Conservation (phyloP, 2,113 vertebrate genomes). For the Aleadryas rufinucha region DNA sequence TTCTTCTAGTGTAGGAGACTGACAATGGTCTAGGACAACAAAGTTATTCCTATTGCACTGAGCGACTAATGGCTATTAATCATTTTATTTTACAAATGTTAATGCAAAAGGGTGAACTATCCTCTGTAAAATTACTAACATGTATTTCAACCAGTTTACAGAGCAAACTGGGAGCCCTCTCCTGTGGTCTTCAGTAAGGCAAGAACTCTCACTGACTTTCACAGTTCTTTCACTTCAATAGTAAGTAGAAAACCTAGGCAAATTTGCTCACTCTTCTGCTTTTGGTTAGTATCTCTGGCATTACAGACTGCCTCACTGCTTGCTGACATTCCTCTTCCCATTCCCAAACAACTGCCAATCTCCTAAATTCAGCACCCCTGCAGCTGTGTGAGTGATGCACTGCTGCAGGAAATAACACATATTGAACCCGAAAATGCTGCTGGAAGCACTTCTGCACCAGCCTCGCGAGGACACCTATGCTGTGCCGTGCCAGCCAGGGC, state of each 20-base stretch:
- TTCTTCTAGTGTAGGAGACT: background rate
- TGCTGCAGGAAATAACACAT: background rate
- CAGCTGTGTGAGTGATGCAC: background rate
- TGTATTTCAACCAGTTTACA: background rate
- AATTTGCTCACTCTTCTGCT: background rate
- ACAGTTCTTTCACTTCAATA: background rate
- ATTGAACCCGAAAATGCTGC: fast-evolving
- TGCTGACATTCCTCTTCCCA: background rate
- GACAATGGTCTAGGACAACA: background rate
- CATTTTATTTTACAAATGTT: background rate
- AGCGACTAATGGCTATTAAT: background rate
- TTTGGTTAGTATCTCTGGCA: background rate
- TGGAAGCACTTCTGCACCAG: background rate
- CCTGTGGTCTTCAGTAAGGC: background rate
- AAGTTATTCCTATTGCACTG: background rate
- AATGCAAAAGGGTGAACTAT: background rate
- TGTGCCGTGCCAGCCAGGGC: background rate
- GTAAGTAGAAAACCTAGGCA: background rate
- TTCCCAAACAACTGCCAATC: background rate
- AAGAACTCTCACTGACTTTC: background rate
- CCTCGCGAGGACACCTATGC: background rate
- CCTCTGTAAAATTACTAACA: background rate
- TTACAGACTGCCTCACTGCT: background rate
- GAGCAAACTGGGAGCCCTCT: background rate
- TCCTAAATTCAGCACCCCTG: background rate